These are phyloP conservation scores for Galagoides demidoff DNA, from an alignment of 2,797 vertebrate genomes.

Conservation along the genomic window DNA sequence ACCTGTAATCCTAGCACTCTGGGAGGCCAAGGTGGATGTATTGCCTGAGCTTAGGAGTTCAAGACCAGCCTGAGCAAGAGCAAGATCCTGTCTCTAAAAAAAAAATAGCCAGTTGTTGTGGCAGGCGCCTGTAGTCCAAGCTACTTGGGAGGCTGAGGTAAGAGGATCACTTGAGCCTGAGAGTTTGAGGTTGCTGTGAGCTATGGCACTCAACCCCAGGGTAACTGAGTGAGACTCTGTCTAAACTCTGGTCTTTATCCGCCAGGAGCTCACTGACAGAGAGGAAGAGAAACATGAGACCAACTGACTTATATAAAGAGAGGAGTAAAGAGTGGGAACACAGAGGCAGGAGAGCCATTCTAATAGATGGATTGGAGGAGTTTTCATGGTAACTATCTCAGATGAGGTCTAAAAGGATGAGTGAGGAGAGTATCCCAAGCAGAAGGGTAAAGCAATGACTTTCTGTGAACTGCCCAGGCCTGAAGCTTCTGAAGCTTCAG, in stretches of 20 bases:
- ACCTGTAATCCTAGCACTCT: too few species aligned
- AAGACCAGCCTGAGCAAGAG: too few species aligned
- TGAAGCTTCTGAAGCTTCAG: not conserved
- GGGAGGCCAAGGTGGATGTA: too few species aligned
- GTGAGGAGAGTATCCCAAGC: not conserved
- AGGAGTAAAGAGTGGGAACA: not conserved
- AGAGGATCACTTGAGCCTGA: too few species aligned
- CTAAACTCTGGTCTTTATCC: not conserved
- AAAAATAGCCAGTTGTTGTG: too few species aligned
- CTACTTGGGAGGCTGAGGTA: too few species aligned
- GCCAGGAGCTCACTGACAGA: constrained; percentile 8
- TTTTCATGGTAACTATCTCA: not conserved
- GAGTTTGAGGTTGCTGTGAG: too few species aligned
- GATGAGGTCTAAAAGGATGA: not conserved
- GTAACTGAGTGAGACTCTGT: not conserved
- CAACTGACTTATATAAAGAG: not conserved
- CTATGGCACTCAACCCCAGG: too few species aligned
- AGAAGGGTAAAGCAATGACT: not conserved
- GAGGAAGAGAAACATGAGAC: not conserved
- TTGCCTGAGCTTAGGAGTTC: too few species aligned
- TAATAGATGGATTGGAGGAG: not conserved
- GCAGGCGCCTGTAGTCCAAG: too few species aligned
- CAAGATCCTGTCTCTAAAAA: too few species aligned
- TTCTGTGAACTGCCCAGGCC: not conserved
- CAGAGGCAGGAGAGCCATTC: not conserved